Conservation (phyloP, 2,797 vertebrate species). For the Malurus splendens region DNA sequence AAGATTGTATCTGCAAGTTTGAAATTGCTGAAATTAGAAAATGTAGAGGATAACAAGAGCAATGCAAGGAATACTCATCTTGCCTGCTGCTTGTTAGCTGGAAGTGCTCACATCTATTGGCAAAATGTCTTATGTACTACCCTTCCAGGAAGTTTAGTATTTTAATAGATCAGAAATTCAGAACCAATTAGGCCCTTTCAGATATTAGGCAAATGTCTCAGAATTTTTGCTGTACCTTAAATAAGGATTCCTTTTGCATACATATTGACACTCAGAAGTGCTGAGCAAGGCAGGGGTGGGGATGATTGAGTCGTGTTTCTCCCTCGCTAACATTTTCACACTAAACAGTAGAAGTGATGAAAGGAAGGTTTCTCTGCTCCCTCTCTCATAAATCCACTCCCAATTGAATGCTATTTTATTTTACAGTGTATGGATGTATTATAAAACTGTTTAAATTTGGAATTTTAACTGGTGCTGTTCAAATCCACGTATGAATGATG, state of each 20-base stretch:
- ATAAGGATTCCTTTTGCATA: not conserved
- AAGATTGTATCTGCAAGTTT: conserved; percentile 20
- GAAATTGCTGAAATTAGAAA: conserved; percentile 22
- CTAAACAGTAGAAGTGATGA: not conserved
- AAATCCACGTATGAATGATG: fast-evolving
- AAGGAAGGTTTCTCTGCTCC: not conserved
- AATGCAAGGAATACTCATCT: not conserved
- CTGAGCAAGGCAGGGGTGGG: not conserved
- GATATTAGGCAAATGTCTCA: not conserved
- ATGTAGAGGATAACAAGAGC: not conserved
- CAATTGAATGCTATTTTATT: not conserved
- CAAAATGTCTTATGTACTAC: not conserved
- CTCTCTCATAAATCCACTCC: not conserved
- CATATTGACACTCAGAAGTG: not conserved
- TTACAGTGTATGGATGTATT: not conserved
- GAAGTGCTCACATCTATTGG: not conserved
- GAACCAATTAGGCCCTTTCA: not conserved
- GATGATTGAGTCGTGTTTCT: not conserved
- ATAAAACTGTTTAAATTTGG: not conserved
- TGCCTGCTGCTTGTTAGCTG: not conserved
- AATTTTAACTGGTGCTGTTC: not conserved
- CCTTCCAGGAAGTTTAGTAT: not conserved
- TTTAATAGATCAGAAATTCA: not conserved
- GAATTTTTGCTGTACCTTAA: not conserved
- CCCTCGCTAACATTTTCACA: not conserved